A percentile compares a stretch with the other conserved stretches of the same genome.
Evolutionary conservation across 53 echinoderm and acorn worm genomes (phyloP).

Genomic region (Stichopus horrens): DNA sequence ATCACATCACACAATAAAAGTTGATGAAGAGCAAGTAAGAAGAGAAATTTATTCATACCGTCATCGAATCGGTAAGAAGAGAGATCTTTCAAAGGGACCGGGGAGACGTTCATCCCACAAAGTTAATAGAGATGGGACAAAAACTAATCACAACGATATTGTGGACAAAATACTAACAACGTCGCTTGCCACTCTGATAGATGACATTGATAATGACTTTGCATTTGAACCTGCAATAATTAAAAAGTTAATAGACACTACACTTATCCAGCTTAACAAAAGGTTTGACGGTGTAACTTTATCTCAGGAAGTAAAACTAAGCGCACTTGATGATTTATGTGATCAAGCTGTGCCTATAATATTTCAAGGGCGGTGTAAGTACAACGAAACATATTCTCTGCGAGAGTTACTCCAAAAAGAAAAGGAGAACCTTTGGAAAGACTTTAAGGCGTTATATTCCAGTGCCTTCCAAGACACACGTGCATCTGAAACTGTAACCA

Average conservation of each 20-base stretch:
- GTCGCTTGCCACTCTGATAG: not conserved
- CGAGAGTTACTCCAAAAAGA: constrained; percentile 22
- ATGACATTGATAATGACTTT: constrained; percentile 15
- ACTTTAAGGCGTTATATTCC: constrained; percentile 24
- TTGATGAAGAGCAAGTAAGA: constrained; percentile 4
- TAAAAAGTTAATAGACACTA: constrained; percentile 16
- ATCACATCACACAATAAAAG: not conserved
- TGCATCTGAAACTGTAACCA: not conserved
- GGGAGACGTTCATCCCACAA: not conserved
- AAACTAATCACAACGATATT: not conserved
- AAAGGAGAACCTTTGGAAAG: not conserved
- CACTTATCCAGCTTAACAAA: constrained; percentile 1
- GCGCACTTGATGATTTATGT: not conserved
- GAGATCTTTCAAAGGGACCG: constrained; percentile 18
- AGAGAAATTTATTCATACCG: constrained; percentile 20
- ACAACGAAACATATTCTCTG: constrained; percentile 8
- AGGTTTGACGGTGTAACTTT: not conserved
- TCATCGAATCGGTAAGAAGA: constrained; percentile 14
- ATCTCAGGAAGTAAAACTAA: constrained; percentile 8
- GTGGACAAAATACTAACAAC: not conserved
- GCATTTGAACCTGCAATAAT: constrained; percentile 39
- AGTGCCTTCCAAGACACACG: constrained; percentile 35
- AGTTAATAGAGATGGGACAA: not conserved
- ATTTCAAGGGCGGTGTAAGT: not conserved
- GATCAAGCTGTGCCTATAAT: constrained; percentile 29